Base-by-base conservation (phyloP, 1,140 invertebrate genomes). In the Littorina saxatilis region DNA sequence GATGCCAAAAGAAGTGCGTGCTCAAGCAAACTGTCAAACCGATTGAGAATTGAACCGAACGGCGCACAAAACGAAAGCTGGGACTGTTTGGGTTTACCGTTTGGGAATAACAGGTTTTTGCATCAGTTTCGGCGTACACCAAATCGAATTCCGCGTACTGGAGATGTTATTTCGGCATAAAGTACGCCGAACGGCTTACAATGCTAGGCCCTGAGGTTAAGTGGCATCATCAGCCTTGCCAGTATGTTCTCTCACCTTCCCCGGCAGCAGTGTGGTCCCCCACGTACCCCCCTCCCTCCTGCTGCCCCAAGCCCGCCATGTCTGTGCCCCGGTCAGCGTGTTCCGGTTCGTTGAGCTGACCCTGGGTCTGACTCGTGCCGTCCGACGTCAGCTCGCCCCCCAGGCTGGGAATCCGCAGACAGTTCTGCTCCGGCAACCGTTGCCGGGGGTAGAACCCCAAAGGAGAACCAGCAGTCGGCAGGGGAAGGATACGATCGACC, bases 291-390 rank as follows among this genome's bases (percentile, higher is more conserved):
- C 32, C 32, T 37, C 39, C 29, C 7, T 75, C 81, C 39, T 37
- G 39, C 39, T 75, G 72, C 40, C 61, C 76, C 11, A 87, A 81
- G 13, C 82, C 84, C 35, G 61, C 79, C 0, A 88, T 82, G 80
- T 85, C 86, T 40, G 82, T 85, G 50, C 85, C 83, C 50, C 84
- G 80, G 52, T 86, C 87, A 68, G 72, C 63, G 27, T 61, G 79
- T 47, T 79, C 79, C 32, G 84, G 84, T 15, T 75, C 47, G 32
- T 76, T 82, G 68, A 85, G 83, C n/a, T 80, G 72, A 7, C 84
- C 84, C 13, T 47, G 47, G 11, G 84, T 85, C 61, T 85, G 84
- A 61, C 84, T 85, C 20, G 84, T 83, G 27, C 77, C 61, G 68
- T 85, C 84, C n/a, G 79, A n/a, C 0, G 35, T 74, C 15, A 27